These are phyloP conservation scores for Emys orbicularis DNA, from an alignment of 2,797 vertebrate species.

Conservation along the genomic window DNA sequence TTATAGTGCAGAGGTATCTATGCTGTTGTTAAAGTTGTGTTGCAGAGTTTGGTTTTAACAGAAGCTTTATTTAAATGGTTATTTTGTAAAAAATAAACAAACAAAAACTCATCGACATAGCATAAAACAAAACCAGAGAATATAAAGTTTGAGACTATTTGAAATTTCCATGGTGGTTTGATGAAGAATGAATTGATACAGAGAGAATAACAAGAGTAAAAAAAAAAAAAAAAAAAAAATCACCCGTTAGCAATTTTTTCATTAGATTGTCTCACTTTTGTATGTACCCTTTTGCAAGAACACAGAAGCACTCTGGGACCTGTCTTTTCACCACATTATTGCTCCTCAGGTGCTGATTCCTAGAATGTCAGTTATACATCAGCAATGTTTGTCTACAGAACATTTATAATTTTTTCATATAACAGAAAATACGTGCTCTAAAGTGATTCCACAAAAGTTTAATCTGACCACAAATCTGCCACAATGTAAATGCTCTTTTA, in stretches of 20 bases:
- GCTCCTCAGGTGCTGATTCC: background rate
- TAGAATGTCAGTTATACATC: background rate
- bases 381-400: background rate
- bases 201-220: background rate
- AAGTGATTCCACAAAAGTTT: background rate
- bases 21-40: background rate
- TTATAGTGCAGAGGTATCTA: background rate
- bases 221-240: background rate
- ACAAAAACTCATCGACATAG: background rate
- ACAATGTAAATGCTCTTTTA: background rate
- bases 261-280: background rate
- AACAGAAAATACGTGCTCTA: background rate
- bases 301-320: background rate
- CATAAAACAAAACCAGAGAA: background rate
- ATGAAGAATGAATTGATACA: background rate
- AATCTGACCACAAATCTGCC: background rate
- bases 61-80: background rate
- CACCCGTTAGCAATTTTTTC: background rate
- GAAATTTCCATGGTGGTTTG: background rate
- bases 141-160: background rate
- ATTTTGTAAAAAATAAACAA: background rate
- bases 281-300: background rate
- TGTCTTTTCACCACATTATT: background rate
- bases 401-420: background rate
- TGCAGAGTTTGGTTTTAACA: background rate